These are phyloP conservation scores for Platyscapa corneri DNA, from an alignment of 1,140 invertebrate species.

Conservation along the genomic window DNA sequence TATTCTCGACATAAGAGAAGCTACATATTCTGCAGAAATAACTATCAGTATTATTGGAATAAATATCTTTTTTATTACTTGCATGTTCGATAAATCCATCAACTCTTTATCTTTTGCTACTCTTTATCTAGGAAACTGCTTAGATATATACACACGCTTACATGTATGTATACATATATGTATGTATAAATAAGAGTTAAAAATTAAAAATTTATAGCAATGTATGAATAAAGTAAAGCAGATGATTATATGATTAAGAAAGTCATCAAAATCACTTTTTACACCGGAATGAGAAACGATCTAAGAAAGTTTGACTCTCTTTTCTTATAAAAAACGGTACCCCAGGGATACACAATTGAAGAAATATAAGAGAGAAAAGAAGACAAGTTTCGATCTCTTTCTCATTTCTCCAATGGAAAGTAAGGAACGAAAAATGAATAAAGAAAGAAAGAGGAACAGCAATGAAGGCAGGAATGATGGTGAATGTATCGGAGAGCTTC, in stretches of 20 bases:
- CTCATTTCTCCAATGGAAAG: not conserved
- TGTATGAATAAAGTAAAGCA: too few relatives aligned
- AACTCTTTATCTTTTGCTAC: too few relatives aligned
- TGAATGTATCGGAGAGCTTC: constrained; percentile 63
- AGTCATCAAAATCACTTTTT: not conserved
- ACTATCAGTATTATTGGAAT: too few relatives aligned
- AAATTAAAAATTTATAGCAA: not conserved
- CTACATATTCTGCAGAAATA: too few relatives aligned
- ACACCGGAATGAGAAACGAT: not conserved
- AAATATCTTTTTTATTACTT: too few relatives aligned
- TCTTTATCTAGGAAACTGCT: too few relatives aligned
- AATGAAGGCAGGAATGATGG: constrained; percentile 54
- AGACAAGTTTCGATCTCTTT: not conserved
- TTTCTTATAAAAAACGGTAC: not conserved
- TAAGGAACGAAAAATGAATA: constrained; percentile 32
- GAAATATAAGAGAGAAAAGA: not conserved
- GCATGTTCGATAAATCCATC: too few relatives aligned
- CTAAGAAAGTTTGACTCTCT: not conserved
- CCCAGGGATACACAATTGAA: not conserved
- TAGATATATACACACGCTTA: too few relatives aligned
- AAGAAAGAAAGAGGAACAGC: constrained; percentile 33
- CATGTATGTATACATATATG: too few relatives aligned
- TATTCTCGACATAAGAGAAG: too few relatives aligned
- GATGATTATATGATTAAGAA: not conserved
- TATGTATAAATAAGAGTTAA: too few relatives aligned